Evolutionary conservation across 1,140 invertebrate species (phyloP).

Genomic region (Prorops nasuta): DNA sequence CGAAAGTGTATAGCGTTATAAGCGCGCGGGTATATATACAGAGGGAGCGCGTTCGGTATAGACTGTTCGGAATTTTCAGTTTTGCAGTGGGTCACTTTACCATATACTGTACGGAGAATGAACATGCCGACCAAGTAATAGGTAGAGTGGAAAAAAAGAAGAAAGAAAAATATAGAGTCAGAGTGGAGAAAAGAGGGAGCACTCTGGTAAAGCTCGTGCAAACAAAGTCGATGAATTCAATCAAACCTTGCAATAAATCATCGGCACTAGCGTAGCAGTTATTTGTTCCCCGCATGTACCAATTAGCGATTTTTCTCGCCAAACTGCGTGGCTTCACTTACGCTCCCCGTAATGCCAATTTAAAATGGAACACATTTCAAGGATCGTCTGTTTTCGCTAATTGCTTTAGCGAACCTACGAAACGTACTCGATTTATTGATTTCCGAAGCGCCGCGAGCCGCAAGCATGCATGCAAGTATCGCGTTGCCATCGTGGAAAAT

Average conservation of each 20-base stretch:
- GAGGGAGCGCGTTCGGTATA: too few relatives aligned
- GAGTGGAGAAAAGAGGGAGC: slow-evolving; percentile 23
- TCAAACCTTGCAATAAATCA: slow-evolving; percentile 49
- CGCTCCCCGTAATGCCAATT: slow-evolving; percentile 8
- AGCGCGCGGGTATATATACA: too few relatives aligned
- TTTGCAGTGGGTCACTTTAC: slow-evolving; percentile 31
- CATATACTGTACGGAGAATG: slow-evolving; percentile 4
- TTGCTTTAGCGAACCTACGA: too few relatives aligned
- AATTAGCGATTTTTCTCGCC: slow-evolving; percentile 37
- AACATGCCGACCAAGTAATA: slow-evolving; percentile 22
- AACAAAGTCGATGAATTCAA: slow-evolving; percentile 49
- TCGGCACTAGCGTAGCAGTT: slow-evolving; percentile 32
- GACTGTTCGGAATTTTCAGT: slow-evolving; percentile 31
- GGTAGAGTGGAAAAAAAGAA: slow-evolving; percentile 14
- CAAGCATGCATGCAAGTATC: too few relatives aligned
- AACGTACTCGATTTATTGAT: too few relatives aligned
- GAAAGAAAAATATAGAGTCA: slow-evolving; percentile 23
- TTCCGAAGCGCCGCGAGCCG: too few relatives aligned
- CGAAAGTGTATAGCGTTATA: too few relatives aligned
- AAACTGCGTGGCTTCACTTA: slow-evolving; percentile 2
- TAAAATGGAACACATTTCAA: neutral
- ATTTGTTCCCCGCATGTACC: slow-evolving; percentile 37
- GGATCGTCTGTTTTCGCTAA: neutral
- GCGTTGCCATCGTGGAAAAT: too few relatives aligned
- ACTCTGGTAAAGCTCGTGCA: too few relatives aligned